Base-by-base conservation (phyloP, 2,797 vertebrate genomes). In the Myotis pilosus region DNA sequence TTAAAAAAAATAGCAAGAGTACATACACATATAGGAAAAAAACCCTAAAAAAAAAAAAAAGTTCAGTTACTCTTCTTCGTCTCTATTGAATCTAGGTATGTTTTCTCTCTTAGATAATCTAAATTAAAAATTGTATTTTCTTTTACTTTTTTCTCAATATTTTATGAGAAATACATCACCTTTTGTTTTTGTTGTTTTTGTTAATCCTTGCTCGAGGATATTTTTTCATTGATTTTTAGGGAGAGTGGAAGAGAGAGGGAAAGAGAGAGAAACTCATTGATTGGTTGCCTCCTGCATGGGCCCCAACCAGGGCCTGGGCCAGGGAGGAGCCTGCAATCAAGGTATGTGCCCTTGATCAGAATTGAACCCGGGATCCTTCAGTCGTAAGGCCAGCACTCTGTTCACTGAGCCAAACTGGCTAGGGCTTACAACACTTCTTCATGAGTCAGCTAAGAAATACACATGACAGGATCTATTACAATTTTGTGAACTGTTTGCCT, bases 371-470 rank as follows among this genome's bases (percentile, higher is more conserved):
- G 60, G 12, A 62, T 25, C 57, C 57, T 28, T 62, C 30, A 62
- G 28, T 28, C 57, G 13, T 60, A 60, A 60, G 57, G 57, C 57
- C 5, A 28, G 28, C 57, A 13, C 23, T 57, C 55, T 60, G 57
- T 60, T 12, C 28, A 6, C 60, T 62, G 60, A 15, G 28, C 28
- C 60, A 30, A 62, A 62, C 25, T 60, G 11, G 60, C 28, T 30
- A 62, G 60, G 60, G 60, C 60, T 93, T 94, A 90, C 20, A 87
- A 97, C 57, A 79, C 53, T 68, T 97, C 38, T 91, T 89, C 68
- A 83, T 94, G 92, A 36, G 7, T 60, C 76, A 23, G 44, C 64
- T 75, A 85, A 83, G 64, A 94, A 94, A 80, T 57, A n/a, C 3
- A 51, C 57, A 69, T 33, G 72, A 86, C 79, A 33, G 9, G 12